Conservation (phyloP, 2,888 invertebrate species). For the Ctenicera cuprea region DNA sequence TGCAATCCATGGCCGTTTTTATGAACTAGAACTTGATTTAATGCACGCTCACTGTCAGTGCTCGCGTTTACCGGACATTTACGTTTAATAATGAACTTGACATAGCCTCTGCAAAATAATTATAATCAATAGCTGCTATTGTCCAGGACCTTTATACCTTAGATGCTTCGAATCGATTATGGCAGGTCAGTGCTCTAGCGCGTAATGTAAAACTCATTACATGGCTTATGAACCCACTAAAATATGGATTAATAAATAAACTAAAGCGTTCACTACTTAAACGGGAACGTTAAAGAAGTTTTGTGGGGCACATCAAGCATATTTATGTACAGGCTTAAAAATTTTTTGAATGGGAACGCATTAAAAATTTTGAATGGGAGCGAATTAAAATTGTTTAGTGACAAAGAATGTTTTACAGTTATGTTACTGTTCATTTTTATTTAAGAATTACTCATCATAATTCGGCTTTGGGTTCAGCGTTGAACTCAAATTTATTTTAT, state of each 20-base stretch:
- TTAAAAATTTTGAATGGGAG: constrained; percentile 18
- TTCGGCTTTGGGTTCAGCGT: not conserved
- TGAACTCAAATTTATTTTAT: not conserved
- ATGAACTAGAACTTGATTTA: constrained; percentile 23
- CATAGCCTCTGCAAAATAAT: constrained; percentile 14
- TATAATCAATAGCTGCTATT: constrained; percentile 37
- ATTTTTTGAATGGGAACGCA: constrained; percentile 11
- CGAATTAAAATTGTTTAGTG: constrained; percentile 6
- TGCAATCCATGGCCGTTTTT: constrained; percentile 7
- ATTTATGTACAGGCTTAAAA: constrained; percentile 2
- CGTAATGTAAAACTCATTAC: no score
- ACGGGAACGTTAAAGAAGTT: not conserved
- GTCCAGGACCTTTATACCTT: not conserved
- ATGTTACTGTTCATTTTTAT: constrained; percentile 14
- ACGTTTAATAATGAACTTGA: constrained; percentile 27
- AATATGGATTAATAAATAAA: no score
- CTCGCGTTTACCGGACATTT: constrained; percentile 25
- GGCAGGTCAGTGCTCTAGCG: constrained; percentile 39
- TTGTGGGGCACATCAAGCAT: not conserved
- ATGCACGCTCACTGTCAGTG: constrained; percentile 27
- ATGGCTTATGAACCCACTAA: no score
- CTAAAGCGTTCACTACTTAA: not conserved
- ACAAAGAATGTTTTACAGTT: constrained; percentile 8
- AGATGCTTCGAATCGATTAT: constrained; percentile 2
- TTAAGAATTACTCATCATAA: not conserved